Evolutionary conservation across 2,888 invertebrate genomes (phyloP), one percentile per base, ranked within the genome.

Genomic region (Melipona beecheii): DNA sequence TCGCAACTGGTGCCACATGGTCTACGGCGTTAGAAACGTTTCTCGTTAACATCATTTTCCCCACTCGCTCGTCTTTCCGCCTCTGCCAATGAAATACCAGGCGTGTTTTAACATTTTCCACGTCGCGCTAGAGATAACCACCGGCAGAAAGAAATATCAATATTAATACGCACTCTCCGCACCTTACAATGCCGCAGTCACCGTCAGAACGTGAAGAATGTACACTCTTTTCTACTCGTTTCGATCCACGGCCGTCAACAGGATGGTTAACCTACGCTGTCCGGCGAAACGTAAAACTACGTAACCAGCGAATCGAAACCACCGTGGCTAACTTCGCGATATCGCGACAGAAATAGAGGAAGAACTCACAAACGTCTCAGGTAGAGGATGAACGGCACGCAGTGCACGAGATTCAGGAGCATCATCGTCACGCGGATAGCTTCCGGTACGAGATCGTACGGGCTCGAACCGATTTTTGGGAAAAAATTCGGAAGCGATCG

Each of bases 251-350:
- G 72, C 56, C 83, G 81, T 84, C 83, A 82, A 83, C 60, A 81
- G 73, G 78, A 73, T 62, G 78, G 73, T 80, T 74, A 65, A 76
- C 78, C 66, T 74, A 76, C 74, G 72, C 71, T 85, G 89, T 80
- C 43, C 89, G 81, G 83, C 82, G 60, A 78, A 80, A 84, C 78
- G 72, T 83, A 31, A 27, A 31, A 27, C 27, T 5, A 17, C 50
- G 17, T 52, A 52, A 52, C 50, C 4, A 15, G 17, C 15, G 50
- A 17, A 15, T 52, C 50, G 50, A 52, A 52, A 52, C 17, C 80
- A 75, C 64, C 65, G 65, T 81, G 83, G 82, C 78, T 88, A 84
- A 87, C 75, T 85, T 89, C 81, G 83, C 84, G 73, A 64, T 78
- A 68, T 78, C 68, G 69, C 69, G 64, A 69, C 58, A 43, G 43